phyloP scores from a whole-genome alignment of 1,140 invertebrate genomes.

The Drosophila saltans region DNA sequence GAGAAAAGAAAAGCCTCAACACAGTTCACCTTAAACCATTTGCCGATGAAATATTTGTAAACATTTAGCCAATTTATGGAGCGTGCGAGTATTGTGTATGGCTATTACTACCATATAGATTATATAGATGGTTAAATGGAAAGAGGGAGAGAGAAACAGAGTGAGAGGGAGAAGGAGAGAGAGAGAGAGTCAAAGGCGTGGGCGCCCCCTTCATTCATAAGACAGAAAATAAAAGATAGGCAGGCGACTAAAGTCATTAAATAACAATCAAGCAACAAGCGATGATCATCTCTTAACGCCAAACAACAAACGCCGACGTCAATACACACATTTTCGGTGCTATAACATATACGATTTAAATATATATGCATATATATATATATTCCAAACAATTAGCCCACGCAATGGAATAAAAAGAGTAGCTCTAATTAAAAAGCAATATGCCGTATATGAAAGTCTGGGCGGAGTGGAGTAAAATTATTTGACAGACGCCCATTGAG shows the following conservation, averaged over 20 bases:
- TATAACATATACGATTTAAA: constrained; percentile 62
- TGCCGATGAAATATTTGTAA: constrained; percentile 75
- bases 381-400: constrained; percentile 47
- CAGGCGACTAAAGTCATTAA: constrained; percentile 64
- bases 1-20: constrained; percentile 12
- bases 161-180: background rate
- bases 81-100: constrained; percentile 56
- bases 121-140: no score
- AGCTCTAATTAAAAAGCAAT: constrained; percentile 73
- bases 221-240: constrained; percentile 35
- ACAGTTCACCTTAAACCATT: constrained; percentile 39
- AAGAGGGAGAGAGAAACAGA: no score
- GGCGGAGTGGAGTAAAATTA: constrained; percentile 26
- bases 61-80: constrained; percentile 78
- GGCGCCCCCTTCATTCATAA: constrained; percentile 68
- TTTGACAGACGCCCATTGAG: constrained; percentile 54
- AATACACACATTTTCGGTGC: constrained; percentile 54
- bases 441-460: constrained; percentile 60
- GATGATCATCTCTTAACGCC: constrained; percentile 63
- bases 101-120: constrained; percentile 39
- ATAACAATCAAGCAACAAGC: constrained; percentile 71
- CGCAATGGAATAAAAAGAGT: constrained; percentile 51
- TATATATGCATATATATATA: constrained; percentile 32
- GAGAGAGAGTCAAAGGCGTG: constrained; percentile 31
- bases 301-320: constrained; percentile 78